Evolutionary conservation across 2,797 vertebrate species (phyloP), one percentile per base, ranked within the genome.

Genomic region (Melanotaenia pygmaea): DNA sequence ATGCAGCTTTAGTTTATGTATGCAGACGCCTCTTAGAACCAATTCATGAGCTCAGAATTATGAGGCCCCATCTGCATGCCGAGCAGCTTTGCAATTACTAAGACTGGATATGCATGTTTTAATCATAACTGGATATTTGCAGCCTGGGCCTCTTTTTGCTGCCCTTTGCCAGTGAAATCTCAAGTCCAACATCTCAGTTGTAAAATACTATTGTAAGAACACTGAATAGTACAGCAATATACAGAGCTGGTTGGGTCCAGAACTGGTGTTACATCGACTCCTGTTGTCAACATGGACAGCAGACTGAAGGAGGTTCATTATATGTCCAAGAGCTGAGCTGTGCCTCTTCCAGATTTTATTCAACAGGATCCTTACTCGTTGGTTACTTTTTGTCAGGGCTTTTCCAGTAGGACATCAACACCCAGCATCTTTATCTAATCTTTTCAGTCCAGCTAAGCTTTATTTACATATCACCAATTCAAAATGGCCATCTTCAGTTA

Each of bases 1-100:
- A 83, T 65, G 76, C 69, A 75, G 85, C 76, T 77, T 83, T 71
- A n/a, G 74, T 86, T 82, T 83, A 80, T 88, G 81, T 80, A 75
- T 80, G 81, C 81, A 86, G 84, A 86, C 77, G 84, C 81, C 70
- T 83, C 37, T 1, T 51, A 73, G 74, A 78, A 75, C 47, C 71
- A 59, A 69, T 72, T 83, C 74, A 76, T 47, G 68, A 86, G 76
- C 74, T 72, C 43, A 14, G 43, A 81, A 74, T 86, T 63, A 82
- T n/a, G 68, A 79, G 61, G 69, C 59, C 61, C 79, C 82, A 89
- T 84, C 82, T 89, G 84, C 77, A 83, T 72, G 72, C 5, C 67
- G 70, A 77, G 76, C 3, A 60, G 75, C 59, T 73, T 16, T 37
- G 51, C 69, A 74, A 82, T 88, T 59, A 79, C 59, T 59, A 34